phyloP scores from a whole-genome alignment of 2,113 vertebrate species.

The Siphamia tubifer region DNA sequence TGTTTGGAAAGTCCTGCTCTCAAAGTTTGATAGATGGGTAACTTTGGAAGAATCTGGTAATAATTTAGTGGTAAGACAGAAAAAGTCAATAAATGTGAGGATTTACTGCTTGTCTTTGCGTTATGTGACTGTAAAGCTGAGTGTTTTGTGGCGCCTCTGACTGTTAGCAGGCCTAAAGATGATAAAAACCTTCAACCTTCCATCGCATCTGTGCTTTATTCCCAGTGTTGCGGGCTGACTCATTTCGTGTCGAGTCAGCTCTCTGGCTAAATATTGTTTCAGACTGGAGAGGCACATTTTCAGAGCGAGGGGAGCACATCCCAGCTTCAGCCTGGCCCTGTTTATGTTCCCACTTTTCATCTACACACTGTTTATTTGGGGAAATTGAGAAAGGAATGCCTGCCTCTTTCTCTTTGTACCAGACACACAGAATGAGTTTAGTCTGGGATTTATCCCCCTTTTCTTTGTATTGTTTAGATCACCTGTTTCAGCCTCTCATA shows the following conservation, averaged over 20 bases:
- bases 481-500: slow-evolving; percentile 48
- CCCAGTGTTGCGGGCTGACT: slow-evolving; percentile 52
- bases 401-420: slow-evolving; percentile 34
- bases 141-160: slow-evolving; percentile 2
- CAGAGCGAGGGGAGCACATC: slow-evolving; percentile 67
- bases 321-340: slow-evolving; percentile 66
- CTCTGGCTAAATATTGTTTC: slow-evolving; percentile 74
- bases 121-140: background rate
- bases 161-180: background rate
- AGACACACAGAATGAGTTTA: slow-evolving; percentile 45
- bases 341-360: slow-evolving; percentile 76
- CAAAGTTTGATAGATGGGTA: no score
- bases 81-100: no score
- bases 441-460: slow-evolving; percentile 36
- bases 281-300: slow-evolving; percentile 71
- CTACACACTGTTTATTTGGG: slow-evolving; percentile 77
- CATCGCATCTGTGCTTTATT: slow-evolving; percentile 47
- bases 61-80: no score
- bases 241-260: slow-evolving; percentile 62
- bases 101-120: background rate
- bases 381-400: slow-evolving; percentile 70
- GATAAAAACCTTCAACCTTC: slow-evolving; percentile 2
- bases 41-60: no score
- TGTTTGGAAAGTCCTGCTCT: no score
- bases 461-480: slow-evolving; percentile 40